Evolutionary conservation across 2,113 vertebrate species (phyloP), one percentile per base, ranked within the genome.

Genomic region (Oryzias curvinotus): DNA sequence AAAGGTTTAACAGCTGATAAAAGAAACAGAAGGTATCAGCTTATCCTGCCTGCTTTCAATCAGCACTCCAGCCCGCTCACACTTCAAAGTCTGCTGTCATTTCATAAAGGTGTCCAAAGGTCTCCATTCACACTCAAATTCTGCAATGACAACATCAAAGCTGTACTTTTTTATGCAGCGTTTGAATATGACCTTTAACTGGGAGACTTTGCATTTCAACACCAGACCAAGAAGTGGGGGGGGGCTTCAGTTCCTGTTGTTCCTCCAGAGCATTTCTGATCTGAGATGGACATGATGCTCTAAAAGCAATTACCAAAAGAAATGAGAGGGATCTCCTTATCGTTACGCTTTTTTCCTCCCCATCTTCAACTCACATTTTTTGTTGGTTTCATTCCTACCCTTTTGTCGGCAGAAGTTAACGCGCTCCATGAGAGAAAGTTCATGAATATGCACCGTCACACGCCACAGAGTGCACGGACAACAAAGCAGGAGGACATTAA

Each of bases 401-500:
- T 19, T 70, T 61, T 57, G 73, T 55, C 62, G 68, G 59, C 66
- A 71, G 82, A 82, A 57, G 68, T 79, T 71, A 88, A 84, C 57
- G 17, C 71, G 70, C 80, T 82, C 79, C 63, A 57, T 54, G 70
- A 74, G 77, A 62, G 43, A 42, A 28, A 65, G 76, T 70, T 86
- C 77, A 84, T 88, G 69, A 88, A 88, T 88, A 88, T 90, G 88
- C 86, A 68, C 59, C 63, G 82, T 85, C 88, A 85, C 83, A 82
- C 84, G 75, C 81, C 12, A 63, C 78, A 21, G 74, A 82, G 83
- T 81, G 77, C 73, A 76, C 67, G 21, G 60, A 83, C 63, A 83
- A 88, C 83, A 89, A 87, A 83, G 68, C 64, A 76, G 78, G 75
- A 75, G 78, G 77, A 74, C 75, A 86, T 86, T 90, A 86, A 81